These are phyloP conservation scores for Spodoptera litura DNA, from an alignment of 1,140 invertebrate genomes.

Conservation along the genomic window DNA sequence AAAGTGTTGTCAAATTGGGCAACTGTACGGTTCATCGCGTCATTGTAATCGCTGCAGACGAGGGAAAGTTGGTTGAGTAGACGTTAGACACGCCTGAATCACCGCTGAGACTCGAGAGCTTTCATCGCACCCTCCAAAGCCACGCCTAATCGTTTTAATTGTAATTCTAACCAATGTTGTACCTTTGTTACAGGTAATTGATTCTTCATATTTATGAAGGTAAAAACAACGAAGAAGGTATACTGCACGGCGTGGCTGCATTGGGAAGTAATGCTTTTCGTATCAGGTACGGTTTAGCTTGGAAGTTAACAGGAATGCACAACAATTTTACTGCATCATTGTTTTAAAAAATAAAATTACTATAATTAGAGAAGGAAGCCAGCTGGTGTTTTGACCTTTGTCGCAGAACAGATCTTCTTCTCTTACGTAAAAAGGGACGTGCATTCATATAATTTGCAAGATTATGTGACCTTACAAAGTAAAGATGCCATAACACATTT, in stretches of 20 bases:
- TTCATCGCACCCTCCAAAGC: constrained; percentile 27
- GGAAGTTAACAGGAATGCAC: background rate
- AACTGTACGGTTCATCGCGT: constrained; percentile 56
- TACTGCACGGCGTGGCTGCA: background rate
- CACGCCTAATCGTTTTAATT: constrained; percentile 26
- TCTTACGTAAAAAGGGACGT: constrained; percentile 12
- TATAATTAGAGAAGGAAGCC: constrained; percentile 25
- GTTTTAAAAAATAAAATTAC: constrained; percentile 12
- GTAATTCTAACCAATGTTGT: constrained; percentile 21
- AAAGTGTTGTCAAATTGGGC: constrained; percentile 61
- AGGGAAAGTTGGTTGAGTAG: constrained; percentile 61
- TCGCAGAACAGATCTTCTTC: background rate
- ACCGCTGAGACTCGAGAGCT: constrained; percentile 20
- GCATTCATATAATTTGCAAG: constrained; percentile 16
- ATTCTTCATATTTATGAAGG: background rate
- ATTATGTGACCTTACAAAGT: background rate
- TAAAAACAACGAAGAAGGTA: constrained; percentile 1
- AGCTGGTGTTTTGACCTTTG: constrained; percentile 34
- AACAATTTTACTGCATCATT: background rate
- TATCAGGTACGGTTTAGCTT: constrained; percentile 4
- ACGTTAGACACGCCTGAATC: constrained; percentile 60
- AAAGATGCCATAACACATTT: background rate
- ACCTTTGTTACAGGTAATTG: constrained; percentile 44
- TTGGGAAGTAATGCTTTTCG: background rate
- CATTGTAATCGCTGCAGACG: constrained; percentile 25